Percentiles rank a stretch among this genome's conserved stretches.
Conservation (phyloP, 2,888 invertebrate genomes). For the Diplolepis rosae region DNA sequence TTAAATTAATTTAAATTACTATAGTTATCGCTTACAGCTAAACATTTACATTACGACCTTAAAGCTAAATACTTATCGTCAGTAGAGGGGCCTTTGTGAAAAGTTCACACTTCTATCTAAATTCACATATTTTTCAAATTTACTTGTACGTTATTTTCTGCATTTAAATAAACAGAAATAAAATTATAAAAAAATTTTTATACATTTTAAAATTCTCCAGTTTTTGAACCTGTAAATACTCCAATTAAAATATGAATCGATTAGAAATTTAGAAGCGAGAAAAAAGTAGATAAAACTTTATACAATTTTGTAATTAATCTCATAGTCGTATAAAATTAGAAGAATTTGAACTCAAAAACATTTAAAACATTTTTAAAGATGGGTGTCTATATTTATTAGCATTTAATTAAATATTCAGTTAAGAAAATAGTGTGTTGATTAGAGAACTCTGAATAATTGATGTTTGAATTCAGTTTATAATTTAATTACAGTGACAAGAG, state of each 20-base stretch:
- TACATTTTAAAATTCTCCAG: too few species aligned
- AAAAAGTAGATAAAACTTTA: too few species aligned
- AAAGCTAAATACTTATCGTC: slow-evolving; percentile 13
- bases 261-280: too few species aligned
- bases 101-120: background rate
- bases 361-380: too few species aligned
- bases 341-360: too few species aligned
- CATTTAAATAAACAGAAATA: background rate
- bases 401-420: background rate
- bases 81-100: slow-evolving; percentile 5
- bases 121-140: background rate
- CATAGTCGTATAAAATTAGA: too few species aligned
- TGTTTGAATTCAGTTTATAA: background rate
- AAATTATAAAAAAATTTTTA: background rate
- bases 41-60: slow-evolving; percentile 26
- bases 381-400: too few species aligned
- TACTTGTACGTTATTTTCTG: background rate
- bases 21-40: slow-evolving; percentile 25
- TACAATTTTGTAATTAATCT: too few species aligned
- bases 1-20: slow-evolving; percentile 30
- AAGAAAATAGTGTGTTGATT: background rate
- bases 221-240: too few species aligned
- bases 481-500: background rate
- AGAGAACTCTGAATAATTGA: background rate
- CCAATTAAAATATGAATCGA: too few species aligned